Conservation (phyloP, 1,140 invertebrate species). For the Lordiphosa mommai region DNA sequence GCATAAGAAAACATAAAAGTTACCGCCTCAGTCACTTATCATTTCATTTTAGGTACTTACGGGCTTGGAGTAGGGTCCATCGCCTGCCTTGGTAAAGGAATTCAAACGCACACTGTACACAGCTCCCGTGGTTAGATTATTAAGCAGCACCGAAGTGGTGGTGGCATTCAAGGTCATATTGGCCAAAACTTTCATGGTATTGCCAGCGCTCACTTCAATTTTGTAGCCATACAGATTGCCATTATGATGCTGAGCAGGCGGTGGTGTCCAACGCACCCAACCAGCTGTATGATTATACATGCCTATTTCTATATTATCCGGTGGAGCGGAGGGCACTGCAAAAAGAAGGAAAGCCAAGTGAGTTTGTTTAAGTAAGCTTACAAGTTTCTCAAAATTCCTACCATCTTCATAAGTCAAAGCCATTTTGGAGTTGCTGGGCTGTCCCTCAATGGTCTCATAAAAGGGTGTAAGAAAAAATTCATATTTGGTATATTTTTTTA, state of each 20-base stretch:
- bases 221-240: slow-evolving; percentile 91
- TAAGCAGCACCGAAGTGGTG: slow-evolving; percentile 85
- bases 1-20: background rate
- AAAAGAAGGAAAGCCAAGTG: slow-evolving; percentile 2
- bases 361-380: background rate
- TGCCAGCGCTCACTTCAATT: slow-evolving; percentile 81
- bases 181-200: slow-evolving; percentile 82
- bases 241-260: slow-evolving; percentile 88
- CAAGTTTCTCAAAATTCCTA: slow-evolving; percentile 49
- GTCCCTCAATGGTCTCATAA: slow-evolving; percentile 90
- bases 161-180: slow-evolving; percentile 87
- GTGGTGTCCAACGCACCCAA: slow-evolving; percentile 89
- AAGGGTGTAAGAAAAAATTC: slow-evolving; percentile 94
- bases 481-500: slow-evolving; percentile 92
- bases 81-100: slow-evolving; percentile 85
- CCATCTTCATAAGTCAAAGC: slow-evolving; percentile 87
- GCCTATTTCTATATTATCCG: slow-evolving; percentile 89
- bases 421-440: slow-evolving; percentile 88
- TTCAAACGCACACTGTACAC: slow-evolving; percentile 88
- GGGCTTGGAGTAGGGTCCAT: slow-evolving; percentile 85
- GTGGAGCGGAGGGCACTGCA: slow-evolving; percentile 89
- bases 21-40: background rate
- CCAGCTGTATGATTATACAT: slow-evolving; percentile 89
- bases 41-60: slow-evolving; percentile 64
- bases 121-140: slow-evolving; percentile 86